A percentile compares a stretch with the other conserved stretches of the same genome.
Evolutionary conservation across 2,113 vertebrate species (phyloP).

Genomic region (Poeciliopsis prolifica): DNA sequence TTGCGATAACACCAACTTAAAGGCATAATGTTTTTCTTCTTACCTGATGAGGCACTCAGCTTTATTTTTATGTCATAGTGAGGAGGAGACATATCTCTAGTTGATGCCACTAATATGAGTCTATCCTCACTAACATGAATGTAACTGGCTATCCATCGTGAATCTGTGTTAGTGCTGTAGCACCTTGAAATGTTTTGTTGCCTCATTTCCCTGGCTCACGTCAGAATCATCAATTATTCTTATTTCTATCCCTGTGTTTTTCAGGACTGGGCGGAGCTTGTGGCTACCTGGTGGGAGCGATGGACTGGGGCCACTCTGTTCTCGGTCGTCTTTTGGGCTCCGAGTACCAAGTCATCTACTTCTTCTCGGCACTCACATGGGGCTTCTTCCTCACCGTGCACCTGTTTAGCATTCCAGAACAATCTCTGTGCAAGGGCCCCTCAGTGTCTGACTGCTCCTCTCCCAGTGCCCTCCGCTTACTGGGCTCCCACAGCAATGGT

Average conservation of each 20-base stretch:
- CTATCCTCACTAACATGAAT: neutral
- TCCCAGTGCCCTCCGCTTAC: conserved; percentile 51
- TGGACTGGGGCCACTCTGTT: conserved; percentile 90
- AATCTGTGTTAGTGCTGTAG: neutral
- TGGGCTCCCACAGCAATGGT: conserved; percentile 61
- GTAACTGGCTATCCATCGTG: neutral
- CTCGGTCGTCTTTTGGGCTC: conserved; percentile 85
- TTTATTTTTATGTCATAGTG: neutral
- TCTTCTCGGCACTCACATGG: conserved; percentile 88
- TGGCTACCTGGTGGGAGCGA: conserved; percentile 92
- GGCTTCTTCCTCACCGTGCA: conserved; percentile 84
- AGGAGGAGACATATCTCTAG: neutral
- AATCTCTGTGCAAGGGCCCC: conserved; percentile 72
- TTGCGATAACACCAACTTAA: neutral
- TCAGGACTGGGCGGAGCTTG: conserved; percentile 92
- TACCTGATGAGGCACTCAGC: neutral
- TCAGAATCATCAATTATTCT: neutral
- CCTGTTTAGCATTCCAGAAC: conserved; percentile 92
- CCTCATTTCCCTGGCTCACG: neutral
- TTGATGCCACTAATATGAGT: neutral
- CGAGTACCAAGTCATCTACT: conserved; percentile 96
- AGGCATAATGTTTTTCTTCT: neutral
- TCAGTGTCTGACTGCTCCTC: neutral
- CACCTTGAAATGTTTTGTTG: neutral
- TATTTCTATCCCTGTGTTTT: conserved; percentile 1